Base-by-base conservation (phyloP, 2,113 vertebrate species). In the Syngnathoides biaculeatus region DNA sequence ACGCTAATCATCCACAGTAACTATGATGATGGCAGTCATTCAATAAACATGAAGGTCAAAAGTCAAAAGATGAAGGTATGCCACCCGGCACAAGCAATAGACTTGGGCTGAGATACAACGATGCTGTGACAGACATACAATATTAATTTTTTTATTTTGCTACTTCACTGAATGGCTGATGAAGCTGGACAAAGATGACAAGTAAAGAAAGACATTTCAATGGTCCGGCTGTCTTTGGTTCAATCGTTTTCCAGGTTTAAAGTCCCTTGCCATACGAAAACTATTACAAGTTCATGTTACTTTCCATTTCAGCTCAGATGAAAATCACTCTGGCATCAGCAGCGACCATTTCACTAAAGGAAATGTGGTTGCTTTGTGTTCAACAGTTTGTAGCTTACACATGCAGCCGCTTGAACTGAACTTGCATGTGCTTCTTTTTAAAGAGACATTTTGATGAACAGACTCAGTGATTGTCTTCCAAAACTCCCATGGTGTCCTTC, bases 21-120 rank as follows among this genome's bases (percentile, higher is more conserved):
- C 27, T 17, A 57, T 17, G 26, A 30, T 17, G 12, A 42, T 40
- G 39, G 39, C 73, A 60, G 62, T 66, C 73, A 78, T 75, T 75
- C 30, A 30, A 71, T 74, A 85, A 93, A 93, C 87, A 91, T 81
- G 66, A 73, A 65, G 79, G 81, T 78, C 71, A 88, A 77, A 66
- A 88, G 89, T 87, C 89, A 90, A 90, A 68, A 79, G 72, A 75
- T 87, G 92, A 93, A 84, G 81, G 82, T 75, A 81, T 73, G 84
- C 80, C 73, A 80, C 88, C 83, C 91, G 89, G 89, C 72, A 86
- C 75, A 52, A 87, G 71, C 26, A 74, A 67, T 55, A 79, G 60
- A 72, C 79, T 52, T 74, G 0, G 42, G 42, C 64, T 60, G 85
- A 92, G 64, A 68, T 15, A 77, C 64, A 35, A 20, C 65, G 65